phyloP scores from a whole-genome alignment of 2,113 vertebrate species.

The Silurus glanis region DNA sequence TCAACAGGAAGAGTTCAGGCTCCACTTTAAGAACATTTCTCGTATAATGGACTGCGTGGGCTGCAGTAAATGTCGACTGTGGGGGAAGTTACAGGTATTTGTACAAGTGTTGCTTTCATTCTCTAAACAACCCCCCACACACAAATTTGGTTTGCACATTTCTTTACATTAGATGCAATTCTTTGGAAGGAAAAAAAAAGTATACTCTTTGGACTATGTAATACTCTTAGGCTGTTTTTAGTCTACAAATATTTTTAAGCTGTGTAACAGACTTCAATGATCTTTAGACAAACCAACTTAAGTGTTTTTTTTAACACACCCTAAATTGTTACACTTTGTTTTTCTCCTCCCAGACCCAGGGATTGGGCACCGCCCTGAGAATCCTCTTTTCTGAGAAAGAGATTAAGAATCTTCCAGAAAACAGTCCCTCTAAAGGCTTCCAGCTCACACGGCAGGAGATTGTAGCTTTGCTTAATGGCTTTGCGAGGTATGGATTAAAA shows the following conservation, averaged over 20 bases:
- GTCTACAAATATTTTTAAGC: not conserved
- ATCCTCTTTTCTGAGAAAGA: slow-evolving; percentile 96
- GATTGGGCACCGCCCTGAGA: slow-evolving; percentile 93
- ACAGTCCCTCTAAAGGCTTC: slow-evolving; percentile 89
- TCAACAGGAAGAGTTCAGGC: slow-evolving; percentile 88
- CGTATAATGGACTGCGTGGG: slow-evolving; percentile 98
- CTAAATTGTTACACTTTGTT: not conserved
- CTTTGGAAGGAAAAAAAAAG: not conserved
- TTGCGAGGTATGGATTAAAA: slow-evolving; percentile 79
- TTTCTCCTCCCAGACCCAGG: slow-evolving; percentile 80
- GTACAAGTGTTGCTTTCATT: not conserved
- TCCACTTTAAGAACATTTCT: slow-evolving; percentile 97
- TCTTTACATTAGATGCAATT: not conserved
- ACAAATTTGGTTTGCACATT: not conserved
- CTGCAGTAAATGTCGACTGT: slow-evolving; percentile 94
- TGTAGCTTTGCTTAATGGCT: slow-evolving; percentile 90
- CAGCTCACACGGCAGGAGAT: slow-evolving; percentile 94
- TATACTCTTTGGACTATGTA: no score
- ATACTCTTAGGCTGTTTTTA: not conserved
- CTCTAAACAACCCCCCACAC: not conserved
- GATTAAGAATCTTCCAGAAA: slow-evolving; percentile 90
- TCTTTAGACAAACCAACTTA: not conserved
- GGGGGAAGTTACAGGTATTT: slow-evolving; percentile 92
- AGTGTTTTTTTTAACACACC: not conserved
- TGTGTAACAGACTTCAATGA: not conserved